phyloP scores from a whole-genome alignment of 2,888 invertebrate genomes.

The Dasypolia templi region DNA sequence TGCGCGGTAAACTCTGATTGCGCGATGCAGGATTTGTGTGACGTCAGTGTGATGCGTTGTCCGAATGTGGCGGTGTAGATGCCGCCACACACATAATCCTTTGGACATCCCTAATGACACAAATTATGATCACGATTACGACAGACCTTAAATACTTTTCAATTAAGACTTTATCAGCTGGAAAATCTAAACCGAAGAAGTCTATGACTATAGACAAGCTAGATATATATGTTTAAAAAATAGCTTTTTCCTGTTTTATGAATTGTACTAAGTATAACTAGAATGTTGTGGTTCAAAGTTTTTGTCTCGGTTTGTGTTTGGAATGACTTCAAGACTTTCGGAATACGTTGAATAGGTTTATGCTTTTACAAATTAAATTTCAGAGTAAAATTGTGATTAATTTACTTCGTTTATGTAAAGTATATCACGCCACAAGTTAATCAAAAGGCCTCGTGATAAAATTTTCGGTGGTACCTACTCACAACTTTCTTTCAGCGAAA shows the following conservation, averaged over 20 bases:
- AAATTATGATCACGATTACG: constrained; percentile 64
- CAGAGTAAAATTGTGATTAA: constrained; percentile 22
- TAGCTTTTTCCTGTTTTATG: constrained; percentile 24
- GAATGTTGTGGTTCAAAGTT: neutral
- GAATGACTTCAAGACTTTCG: neutral
- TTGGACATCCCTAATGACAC: constrained; percentile 60
- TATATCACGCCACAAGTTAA: constrained; percentile 23
- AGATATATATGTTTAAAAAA: constrained; percentile 36
- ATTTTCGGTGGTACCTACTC: constrained; percentile 1
- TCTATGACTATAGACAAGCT: constrained; percentile 41
- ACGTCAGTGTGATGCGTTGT: too few species aligned
- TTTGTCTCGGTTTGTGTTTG: neutral
- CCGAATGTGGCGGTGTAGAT: too few species aligned
- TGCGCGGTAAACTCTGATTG: too few species aligned
- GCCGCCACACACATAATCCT: constrained; percentile 48
- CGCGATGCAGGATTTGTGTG: too few species aligned
- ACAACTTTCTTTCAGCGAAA: neutral
- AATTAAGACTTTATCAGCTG: constrained; percentile 64
- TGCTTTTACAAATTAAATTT: neutral
- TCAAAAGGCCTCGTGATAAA: constrained; percentile 1
- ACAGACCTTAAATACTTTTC: constrained; percentile 62
- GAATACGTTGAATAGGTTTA: constrained; percentile 2
- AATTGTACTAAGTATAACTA: neutral
- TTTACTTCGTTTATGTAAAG: constrained; percentile 19
- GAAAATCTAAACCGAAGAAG: constrained; percentile 44